Conservation (phyloP, 2,113 vertebrate genomes). For the Sylvilagus bachmani region DNA sequence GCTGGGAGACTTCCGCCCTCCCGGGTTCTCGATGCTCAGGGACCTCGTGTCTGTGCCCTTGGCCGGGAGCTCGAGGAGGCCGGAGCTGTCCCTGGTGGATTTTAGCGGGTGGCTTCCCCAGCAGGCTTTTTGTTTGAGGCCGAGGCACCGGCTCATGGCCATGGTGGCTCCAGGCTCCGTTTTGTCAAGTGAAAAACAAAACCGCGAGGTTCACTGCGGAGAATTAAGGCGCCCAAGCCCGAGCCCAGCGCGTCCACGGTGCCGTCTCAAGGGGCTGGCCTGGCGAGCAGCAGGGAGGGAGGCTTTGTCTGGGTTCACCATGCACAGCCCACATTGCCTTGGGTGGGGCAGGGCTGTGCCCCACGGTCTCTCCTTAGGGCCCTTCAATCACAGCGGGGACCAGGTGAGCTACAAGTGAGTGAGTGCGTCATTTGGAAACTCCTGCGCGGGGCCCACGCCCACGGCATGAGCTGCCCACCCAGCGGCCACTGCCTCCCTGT, state of each 20-base stretch:
- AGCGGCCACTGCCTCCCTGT: rapidly evolving
- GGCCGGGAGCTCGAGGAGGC: background rate
- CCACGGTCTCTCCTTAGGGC: too few relatives aligned
- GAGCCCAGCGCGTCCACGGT: rapidly evolving
- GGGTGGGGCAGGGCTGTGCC: background rate
- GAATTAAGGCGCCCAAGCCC: rapidly evolving
- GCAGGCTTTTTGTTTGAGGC: background rate
- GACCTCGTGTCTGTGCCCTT: background rate
- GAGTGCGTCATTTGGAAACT: background rate
- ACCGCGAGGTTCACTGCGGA: rapidly evolving
- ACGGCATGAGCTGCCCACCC: too few relatives aligned
- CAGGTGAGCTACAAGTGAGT: background rate
- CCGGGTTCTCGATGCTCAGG: background rate
- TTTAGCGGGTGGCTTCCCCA: background rate
- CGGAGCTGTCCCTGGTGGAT: background rate
- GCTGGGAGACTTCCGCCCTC: too few relatives aligned
- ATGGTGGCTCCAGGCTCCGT: background rate
- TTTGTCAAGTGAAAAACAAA: background rate
- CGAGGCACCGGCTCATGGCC: background rate
- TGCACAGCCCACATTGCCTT: background rate
- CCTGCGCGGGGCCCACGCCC: background rate
- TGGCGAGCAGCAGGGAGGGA: background rate
- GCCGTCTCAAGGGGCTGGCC: background rate
- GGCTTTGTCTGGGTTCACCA: rapidly evolving
- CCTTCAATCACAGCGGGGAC: background rate